Conservation (phyloP, 2,113 vertebrate species). For the crab-eating macaque (Macaca fascicularis) region T2T-MFA8v1.1 NC_088377.1:180717501-180718000, state of each 20-base stretch:
- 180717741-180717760: not conserved
- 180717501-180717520: constrained; percentile 24
- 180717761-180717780: not conserved
- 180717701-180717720: not conserved
- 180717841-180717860: not conserved
- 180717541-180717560: constrained; percentile 1
- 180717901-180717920: not conserved
- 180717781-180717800: not conserved
- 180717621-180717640: not conserved
- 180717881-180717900: not conserved
- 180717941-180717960: not conserved
- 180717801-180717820: not conserved
- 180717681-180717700: not conserved
- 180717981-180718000: not conserved
- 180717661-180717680: constrained; percentile 20
- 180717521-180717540: constrained; percentile 44
- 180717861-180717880: not conserved
- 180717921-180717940: not conserved
- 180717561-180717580: not conserved
- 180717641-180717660: not conserved
- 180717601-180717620: not conserved
- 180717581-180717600: not conserved
- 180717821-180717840: not conserved
- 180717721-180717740: not conserved
- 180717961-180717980: not conserved